These are phyloP conservation scores for Druceiella hillmani DNA, from an alignment of 2,888 invertebrate genomes.

Conservation along the genomic window DNA sequence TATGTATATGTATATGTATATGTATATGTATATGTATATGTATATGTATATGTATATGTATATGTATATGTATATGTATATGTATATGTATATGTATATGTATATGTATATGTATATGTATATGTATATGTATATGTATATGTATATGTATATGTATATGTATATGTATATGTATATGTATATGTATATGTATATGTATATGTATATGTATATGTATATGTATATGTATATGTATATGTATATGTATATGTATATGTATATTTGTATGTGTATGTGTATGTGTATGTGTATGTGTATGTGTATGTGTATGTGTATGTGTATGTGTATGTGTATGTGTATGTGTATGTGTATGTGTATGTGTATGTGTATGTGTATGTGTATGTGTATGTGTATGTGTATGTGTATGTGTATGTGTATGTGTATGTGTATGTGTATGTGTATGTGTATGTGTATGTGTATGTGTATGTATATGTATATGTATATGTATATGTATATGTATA, in stretches of 20 bases:
- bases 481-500: constrained; percentile 1
- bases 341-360: constrained; percentile 1
- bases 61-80: constrained; percentile 3
- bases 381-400: constrained; percentile 1
- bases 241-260: constrained; percentile 1
- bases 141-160: constrained; percentile 8
- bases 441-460: constrained; percentile 1
- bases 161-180: constrained; percentile 9
- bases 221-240: constrained; percentile 4
- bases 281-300: constrained; percentile 1
- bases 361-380: constrained; percentile 1
- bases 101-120: constrained; percentile 2
- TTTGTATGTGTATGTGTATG: neutral
- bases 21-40: constrained; percentile 8
- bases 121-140: constrained; percentile 8
- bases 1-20: constrained; percentile 1
- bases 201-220: neutral
- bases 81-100: neutral
- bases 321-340: constrained; percentile 1
- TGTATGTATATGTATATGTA: constrained; percentile 1
- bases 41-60: constrained; percentile 7
- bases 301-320: constrained; percentile 1
- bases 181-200: constrained; percentile 7
- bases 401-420: constrained; percentile 1
- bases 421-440: constrained; percentile 1